Percentiles rank a stretch among this genome's conserved stretches.
These are phyloP conservation scores for Cerceris rybyensis DNA, from an alignment of 2,888 invertebrate genomes.

Conservation along the genomic window DNA sequence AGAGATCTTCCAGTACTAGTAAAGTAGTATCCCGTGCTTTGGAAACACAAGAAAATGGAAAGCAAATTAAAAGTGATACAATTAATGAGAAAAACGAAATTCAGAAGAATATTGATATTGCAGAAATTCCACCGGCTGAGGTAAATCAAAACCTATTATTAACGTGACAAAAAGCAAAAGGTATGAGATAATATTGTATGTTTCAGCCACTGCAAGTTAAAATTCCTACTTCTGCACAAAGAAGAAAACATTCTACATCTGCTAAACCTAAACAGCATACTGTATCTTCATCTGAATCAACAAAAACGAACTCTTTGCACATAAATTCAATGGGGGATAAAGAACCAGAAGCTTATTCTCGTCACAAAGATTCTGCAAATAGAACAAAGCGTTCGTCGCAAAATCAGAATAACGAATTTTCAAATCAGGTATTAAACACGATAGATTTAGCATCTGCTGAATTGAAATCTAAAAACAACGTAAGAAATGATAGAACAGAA, in stretches of 20 bases:
- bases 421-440: constrained; percentile 12
- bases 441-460: constrained; percentile 11
- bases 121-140: constrained; percentile 33
- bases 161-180: neutral
- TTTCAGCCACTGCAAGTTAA: constrained; percentile 54
- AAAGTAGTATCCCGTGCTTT: constrained; percentile 24
- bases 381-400: constrained; percentile 23
- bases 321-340: constrained; percentile 19
- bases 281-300: constrained; percentile 21
- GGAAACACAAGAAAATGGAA: constrained; percentile 20
- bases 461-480: constrained; percentile 10
- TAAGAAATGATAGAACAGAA: constrained; percentile 20
- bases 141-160: constrained; percentile 33
- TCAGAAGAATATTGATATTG: constrained; percentile 24
- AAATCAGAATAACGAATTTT: constrained; percentile 28
- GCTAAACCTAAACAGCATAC: constrained; percentile 45
- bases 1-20: constrained; percentile 43
- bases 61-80: constrained; percentile 7
- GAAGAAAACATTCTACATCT: constrained; percentile 48
- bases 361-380: constrained; percentile 47
- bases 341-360: constrained; percentile 41
- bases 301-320: constrained; percentile 12
- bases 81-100: constrained; percentile 37
- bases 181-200: neutral
- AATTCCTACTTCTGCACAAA: constrained; percentile 48